These are phyloP conservation scores for Coecobrya sp. DNA, from an alignment of 2,888 invertebrate species.

Conservation along the genomic window DNA sequence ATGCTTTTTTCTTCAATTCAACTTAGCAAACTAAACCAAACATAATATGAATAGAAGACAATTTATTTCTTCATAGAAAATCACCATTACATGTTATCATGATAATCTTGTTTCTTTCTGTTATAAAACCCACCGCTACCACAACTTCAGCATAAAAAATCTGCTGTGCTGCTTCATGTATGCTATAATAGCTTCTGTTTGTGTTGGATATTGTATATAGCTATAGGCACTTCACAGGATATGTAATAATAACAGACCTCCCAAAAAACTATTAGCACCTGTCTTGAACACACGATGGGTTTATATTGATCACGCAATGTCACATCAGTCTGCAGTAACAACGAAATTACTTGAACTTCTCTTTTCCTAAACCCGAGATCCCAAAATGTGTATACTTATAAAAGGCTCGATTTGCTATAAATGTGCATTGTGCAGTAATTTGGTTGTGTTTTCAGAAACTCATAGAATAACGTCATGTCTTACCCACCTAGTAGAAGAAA, in stretches of 20 bases:
- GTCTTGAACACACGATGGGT: slow-evolving; percentile 47
- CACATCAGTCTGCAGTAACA: slow-evolving; percentile 24
- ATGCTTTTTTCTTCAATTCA: too few relatives aligned
- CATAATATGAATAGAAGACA: slow-evolving; percentile 36
- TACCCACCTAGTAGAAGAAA: background rate
- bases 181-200: background rate
- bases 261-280: slow-evolving; percentile 80
- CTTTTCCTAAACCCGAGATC: background rate
- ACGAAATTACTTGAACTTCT: slow-evolving; percentile 2
- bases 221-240: slow-evolving; percentile 41
- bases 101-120: slow-evolving; percentile 10
- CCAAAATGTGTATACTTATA: too few relatives aligned
- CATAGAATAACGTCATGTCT: slow-evolving; percentile 6
- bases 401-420: too few relatives aligned
- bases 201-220: background rate
- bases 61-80: slow-evolving; percentile 60
- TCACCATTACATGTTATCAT: slow-evolving; percentile 16
- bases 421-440: too few relatives aligned
- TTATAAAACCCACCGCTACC: slow-evolving; percentile 36
- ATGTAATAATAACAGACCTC: slow-evolving; percentile 71
- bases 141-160: background rate
- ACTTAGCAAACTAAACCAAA: background rate
- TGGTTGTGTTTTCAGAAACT: background rate
- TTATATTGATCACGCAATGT: slow-evolving; percentile 78
- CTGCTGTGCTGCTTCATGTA: too few relatives aligned